Base-by-base conservation (phyloP, 37 sponge, comb jelly and placozoan species). In the Agelas oroides region DNA sequence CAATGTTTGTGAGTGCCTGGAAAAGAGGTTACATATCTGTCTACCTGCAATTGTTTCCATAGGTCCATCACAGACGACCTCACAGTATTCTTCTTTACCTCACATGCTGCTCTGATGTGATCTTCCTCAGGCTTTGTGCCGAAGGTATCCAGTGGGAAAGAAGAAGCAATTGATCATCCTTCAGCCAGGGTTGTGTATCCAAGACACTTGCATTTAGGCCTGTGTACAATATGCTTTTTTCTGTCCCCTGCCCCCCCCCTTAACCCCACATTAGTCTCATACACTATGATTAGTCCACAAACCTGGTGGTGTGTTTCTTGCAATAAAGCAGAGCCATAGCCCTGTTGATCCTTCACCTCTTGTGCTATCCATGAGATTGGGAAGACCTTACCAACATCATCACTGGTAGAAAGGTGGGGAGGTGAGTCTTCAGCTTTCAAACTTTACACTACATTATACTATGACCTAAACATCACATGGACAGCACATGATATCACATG, bases 21-120 rank as follows among this genome's bases (percentile, higher is more conserved):
- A 8, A 46, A 8, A 46, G 46, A 8, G 46, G 46, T 12, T 46
- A 46, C 3, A 46, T 3, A 46, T 8, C 46, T 46, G 46, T 81
- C 33, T n/a, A 95, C 95, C 84, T 87, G 69, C 27, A 96, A 65
- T 82, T 87, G 85, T 77, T 88, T 91, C 97, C 97, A 96, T 59
- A 75, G 85, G 70, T 96, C 94, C 19, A 84, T 31, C 57, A 94
- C 76, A 34, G 73, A 75, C 1, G 27, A 39, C 66, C 84, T 85
- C 21, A 96, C 77, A 5, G 70, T 61, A 65, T 95, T 89, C 67
- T 92, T 86, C 46, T 83, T 75, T 5, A 78, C 90, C 31, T 89
- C 83, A 11, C 76, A 27, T 0, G 92, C 80, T 33, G 84, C 88
- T 32, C 79, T 59, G 6, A 73, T 25, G 1, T 63, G 40, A 25